A percentile compares a stretch with the other conserved stretches of the same genome.
Evolutionary conservation across 2,888 invertebrate genomes (phyloP).

Genomic region (Nemurella pictetii): DNA sequence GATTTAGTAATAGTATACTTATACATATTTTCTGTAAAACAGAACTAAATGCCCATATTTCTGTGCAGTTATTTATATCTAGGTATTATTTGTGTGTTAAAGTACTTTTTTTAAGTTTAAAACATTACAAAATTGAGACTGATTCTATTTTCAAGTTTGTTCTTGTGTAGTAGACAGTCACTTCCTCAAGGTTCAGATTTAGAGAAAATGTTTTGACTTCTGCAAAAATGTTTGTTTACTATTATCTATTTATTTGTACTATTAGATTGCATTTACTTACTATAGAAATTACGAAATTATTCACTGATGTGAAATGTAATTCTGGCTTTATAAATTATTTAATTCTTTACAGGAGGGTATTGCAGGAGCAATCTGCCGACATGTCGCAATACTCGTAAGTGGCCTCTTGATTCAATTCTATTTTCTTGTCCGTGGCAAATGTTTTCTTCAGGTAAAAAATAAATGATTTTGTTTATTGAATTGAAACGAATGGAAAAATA

Average conservation of each 20-base stretch:
- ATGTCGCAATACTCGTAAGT: constrained; percentile 70
- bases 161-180: neutral
- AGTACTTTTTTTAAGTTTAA: too few species aligned
- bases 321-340: neutral
- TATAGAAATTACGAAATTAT: neutral
- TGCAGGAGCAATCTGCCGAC: constrained; percentile 64
- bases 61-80: too few species aligned
- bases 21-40: neutral
- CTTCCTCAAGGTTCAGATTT: too few species aligned
- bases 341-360: constrained; percentile 58
- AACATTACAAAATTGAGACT: neutral
- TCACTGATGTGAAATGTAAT: neutral
- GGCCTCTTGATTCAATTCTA: neutral
- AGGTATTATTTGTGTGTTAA: too few species aligned
- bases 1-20: neutral
- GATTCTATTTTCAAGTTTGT: neutral
- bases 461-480: too few species aligned
- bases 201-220: too few species aligned
- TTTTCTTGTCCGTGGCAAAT: too few species aligned
- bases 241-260: neutral
- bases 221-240: too few species aligned
- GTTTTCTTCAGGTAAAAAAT: too few species aligned
- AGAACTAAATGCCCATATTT: neutral
- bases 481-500: too few species aligned
- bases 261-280: constrained; percentile 5